Base-by-base conservation (phyloP, 2,797 vertebrate species). In the Podarcis siculus region DNA sequence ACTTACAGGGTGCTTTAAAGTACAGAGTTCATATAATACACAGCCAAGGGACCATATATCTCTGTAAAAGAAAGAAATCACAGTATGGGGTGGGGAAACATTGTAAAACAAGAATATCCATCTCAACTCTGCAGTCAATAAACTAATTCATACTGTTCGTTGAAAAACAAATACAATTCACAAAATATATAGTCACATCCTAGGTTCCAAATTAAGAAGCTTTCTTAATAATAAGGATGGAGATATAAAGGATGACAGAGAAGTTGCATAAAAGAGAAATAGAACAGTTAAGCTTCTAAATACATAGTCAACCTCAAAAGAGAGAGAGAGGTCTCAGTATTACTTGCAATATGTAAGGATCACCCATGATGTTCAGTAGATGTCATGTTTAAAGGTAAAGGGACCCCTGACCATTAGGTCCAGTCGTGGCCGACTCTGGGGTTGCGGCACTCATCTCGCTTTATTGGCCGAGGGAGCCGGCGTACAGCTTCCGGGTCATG, bases 1-100 rank as follows among this genome's bases (percentile, higher is more conserved):
- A 97, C 98, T 98, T 96, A 99, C 99, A 89, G 99, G 98, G 96
- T 98, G 98, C 91, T 94, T 98, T 83, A 99, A 97, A 64, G 98
- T 96, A 93, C 98, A 99, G 67, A 99, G 97, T 89, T 99, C 98
- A 94, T 99, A 99, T 19, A 99, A 97, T 91, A 99, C 97, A 88
- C 98, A 99, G 75, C 98, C 98, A 92, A 99, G 97, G 95, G 98
- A 98, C 98, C 98, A 99, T 95, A 99, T 96, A 94, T 99, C 98
- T 92, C 98, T 99, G 95, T 75, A 91, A 93, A 95, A 89, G 89
- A 92, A 64, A 95, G 87, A 61, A 61, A 61, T 19, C 89, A 89
- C 42, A 72, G 39, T 49, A 89, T 80, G 32, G 92, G 85, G 82
- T 35, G 88, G 92, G 92, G 64, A 83, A 87, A 9, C 49, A 13